Base-by-base conservation (phyloP, 1,140 invertebrate genomes). In the Diorhabda carinulata region DNA sequence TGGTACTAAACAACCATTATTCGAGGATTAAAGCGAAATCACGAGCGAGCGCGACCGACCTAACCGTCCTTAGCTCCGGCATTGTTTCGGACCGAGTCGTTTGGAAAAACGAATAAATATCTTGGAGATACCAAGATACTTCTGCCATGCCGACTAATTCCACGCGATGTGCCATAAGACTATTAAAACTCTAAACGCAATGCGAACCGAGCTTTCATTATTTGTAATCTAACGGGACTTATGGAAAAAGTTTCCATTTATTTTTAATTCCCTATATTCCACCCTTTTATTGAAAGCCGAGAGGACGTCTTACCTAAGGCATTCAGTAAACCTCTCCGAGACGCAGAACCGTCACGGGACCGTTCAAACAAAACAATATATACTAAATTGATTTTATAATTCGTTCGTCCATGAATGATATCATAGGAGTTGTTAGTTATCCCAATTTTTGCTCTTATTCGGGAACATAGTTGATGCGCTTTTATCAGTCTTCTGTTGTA, bases 71-170 rank as follows among this genome's bases (percentile, higher is more conserved):
- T 77, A 73, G 73, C 73, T 71, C 69, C 71, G 68, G 78, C 75
- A 79, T 81, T 80, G 79, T 81, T 77, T 79, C 77, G 74, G 78
- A 78, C 78, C 74, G 78, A 77, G 75, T 81, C 78, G 78, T 80
- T 79, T 78, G 73, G 79, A 81, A 81, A 81, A 81, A 81, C 78
- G 77, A 80, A 77, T 81, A 80, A 80, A 80, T 79, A 80, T 79
- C 75, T 72, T 74, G 57, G 63, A 72, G 70, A 69, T 70, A 69
- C 66, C 68, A 62, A 75, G 74, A 77, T 74, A 75, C 75, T 75
- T 75, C 73, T 74, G 73, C 64, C 74, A 76, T 76, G 66, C 67
- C 72, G 75, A 73, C 77, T 78, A 78, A 78, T 78, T 77, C 77
- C 76, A 68, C 71, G 62, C 75, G 74, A 79, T 78, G 73, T 76